Evolutionary conservation across 1,140 invertebrate species (phyloP).

Genomic region (Drosophila takahashii): DNA sequence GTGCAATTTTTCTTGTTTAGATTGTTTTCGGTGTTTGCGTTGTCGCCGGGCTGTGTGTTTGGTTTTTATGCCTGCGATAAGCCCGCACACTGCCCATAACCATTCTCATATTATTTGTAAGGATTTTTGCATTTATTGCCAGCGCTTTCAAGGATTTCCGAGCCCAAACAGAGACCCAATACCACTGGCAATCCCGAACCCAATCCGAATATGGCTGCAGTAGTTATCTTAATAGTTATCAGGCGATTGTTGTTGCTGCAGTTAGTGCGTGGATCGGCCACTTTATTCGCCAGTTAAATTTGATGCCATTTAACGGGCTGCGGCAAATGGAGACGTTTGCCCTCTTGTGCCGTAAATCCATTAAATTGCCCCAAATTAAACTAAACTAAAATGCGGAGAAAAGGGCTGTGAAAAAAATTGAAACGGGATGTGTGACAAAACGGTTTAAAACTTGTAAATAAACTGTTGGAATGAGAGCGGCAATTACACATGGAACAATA

Average conservation of each 20-base stretch:
- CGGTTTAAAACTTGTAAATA: conserved; percentile 65
- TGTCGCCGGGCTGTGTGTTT: conserved; percentile 46
- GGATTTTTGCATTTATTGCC: conserved; percentile 81
- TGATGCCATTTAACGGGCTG: conserved; percentile 62
- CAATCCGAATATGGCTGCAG: conserved; percentile 62
- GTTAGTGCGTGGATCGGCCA: conserved; percentile 54
- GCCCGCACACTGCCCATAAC: conserved; percentile 74
- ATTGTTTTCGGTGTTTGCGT: conserved; percentile 69
- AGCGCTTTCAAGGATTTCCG: conserved; percentile 75
- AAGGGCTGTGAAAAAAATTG: conserved; percentile 5
- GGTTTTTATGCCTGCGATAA: conserved; percentile 79
- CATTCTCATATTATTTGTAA: conserved; percentile 82
- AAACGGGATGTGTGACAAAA: conserved; percentile 55
- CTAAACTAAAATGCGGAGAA: conserved; percentile 34
- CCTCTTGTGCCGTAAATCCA: conserved; percentile 65
- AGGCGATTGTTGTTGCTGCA: conserved; percentile 59
- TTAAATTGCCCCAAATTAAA: conserved; percentile 57
- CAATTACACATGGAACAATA: conserved; percentile 63
- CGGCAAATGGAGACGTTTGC: conserved; percentile 70
- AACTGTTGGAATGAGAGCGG: conserved; percentile 52
- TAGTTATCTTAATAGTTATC: conserved; percentile 82
- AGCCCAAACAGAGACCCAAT: conserved; percentile 6
- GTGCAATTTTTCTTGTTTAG: conserved; percentile 81
- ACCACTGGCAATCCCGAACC: background rate
- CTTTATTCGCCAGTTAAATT: conserved; percentile 72